Evolutionary conservation across 2,113 vertebrate species (phyloP).

Genomic region (Hydrochoerus hydrochaeris): DNA sequence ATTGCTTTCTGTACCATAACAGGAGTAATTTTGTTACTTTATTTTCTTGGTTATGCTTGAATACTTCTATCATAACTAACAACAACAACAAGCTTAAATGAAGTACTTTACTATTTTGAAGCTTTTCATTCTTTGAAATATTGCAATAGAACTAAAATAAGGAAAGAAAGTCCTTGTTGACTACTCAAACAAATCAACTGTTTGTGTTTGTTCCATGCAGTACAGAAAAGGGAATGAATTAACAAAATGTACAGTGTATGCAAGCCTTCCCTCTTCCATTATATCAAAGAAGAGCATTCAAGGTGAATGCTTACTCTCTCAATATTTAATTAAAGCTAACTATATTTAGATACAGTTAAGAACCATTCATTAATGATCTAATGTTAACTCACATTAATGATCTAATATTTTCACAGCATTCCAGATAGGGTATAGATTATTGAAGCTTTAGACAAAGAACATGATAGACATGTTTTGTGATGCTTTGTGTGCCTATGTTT

Average conservation of each 20-base stretch:
- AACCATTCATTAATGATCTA: background rate
- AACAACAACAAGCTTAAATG: background rate
- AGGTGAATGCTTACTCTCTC: background rate
- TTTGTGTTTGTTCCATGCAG: background rate
- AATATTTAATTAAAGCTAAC: constrained; percentile 30
- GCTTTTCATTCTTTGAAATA: constrained; percentile 18
- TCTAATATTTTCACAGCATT: background rate
- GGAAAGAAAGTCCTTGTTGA: background rate
- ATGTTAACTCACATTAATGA: background rate
- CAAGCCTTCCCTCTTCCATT: background rate
- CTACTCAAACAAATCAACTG: background rate
- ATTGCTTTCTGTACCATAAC: background rate
- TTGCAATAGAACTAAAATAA: constrained; percentile 48
- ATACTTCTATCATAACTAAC: background rate
- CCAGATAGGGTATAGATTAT: background rate
- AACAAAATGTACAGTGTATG: background rate
- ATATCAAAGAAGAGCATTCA: background rate
- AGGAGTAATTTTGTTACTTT: constrained; percentile 53
- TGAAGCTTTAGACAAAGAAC: background rate
- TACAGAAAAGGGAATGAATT: background rate
- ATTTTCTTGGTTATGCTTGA: constrained; percentile 7
- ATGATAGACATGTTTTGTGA: accelerated
- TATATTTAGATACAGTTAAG: constrained; percentile 37
- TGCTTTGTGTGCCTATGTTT: background rate
- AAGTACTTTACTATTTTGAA: constrained; percentile 3